Percentiles rank a stretch among this genome's conserved stretches.
Conservation (phyloP, 2,888 invertebrate genomes). For the Drosophila ezoana region DNA sequence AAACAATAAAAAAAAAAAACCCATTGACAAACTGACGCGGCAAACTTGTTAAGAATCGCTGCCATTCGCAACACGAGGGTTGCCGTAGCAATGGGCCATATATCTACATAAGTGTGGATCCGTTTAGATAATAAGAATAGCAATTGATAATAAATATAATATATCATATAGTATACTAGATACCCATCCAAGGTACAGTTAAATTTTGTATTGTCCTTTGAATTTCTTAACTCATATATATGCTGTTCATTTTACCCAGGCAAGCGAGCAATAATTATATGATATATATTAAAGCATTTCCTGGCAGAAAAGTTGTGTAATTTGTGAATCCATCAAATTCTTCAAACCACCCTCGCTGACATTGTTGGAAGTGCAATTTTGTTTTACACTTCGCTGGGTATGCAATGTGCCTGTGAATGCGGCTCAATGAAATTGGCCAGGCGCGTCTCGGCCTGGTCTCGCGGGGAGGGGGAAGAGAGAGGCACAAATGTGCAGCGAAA, state of each 20-base stretch:
- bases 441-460: conserved; percentile 2
- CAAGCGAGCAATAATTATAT: background rate
- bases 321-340: background rate
- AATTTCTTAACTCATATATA: too few species aligned
- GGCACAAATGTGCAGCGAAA: background rate
- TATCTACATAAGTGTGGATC: background rate
- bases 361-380: conserved; percentile 34
- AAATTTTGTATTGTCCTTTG: too few species aligned
- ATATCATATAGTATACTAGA: too few species aligned
- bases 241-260: too few species aligned
- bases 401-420: conserved; percentile 37
- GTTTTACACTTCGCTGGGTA: conserved; percentile 31
- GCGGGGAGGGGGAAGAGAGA: conserved; percentile 4
- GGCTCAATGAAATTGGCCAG: conserved; percentile 37
- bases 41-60: conserved; percentile 33
- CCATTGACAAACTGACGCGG: conserved; percentile 32
- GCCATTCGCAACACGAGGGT: conserved; percentile 38
- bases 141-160: too few species aligned
- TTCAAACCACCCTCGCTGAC: conserved; percentile 31
- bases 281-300: background rate
- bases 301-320: too few species aligned
- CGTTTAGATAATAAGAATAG: too few species aligned
- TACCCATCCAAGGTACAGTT: too few species aligned
- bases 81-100: background rate
- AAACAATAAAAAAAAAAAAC: conserved; percentile 2